Base-by-base conservation (phyloP, 1,140 invertebrate species). In the Limonius californicus region DNA sequence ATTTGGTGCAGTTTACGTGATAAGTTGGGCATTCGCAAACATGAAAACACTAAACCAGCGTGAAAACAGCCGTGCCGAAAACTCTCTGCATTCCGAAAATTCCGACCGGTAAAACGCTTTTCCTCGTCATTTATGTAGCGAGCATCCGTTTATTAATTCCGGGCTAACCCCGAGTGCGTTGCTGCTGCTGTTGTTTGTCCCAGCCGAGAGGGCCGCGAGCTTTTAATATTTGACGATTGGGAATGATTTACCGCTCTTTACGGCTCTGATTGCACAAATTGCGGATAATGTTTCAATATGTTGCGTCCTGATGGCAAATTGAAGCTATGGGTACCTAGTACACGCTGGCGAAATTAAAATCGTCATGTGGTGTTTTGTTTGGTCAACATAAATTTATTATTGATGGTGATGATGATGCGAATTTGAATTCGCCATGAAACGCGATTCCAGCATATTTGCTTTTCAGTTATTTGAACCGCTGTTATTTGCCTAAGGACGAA, bases 161-260 rank as follows among this genome's bases (percentile, higher is more conserved):
- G 42, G 42, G 42, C 14, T 45, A 45, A 45, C 42, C 42, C 42
- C 42, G 23, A 4, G 23, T 27, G 23, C 23, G 23, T 45, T 45
- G n/a, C n/a, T n/a, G n/a, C 6, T 18, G 14, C 42, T 45, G 42
- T 45, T 45, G 42, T 45, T 45, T 45, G 42, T 45, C 4, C n/a
- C 3, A 45, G 12, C 14, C 16, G 42, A n/a, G 16, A n/a, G 42
- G 12, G 42, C 12, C 12, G 16, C 42, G 2, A 45, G 42, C 42
- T 45, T 45, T 45, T 45, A 45, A 45, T 45, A 45, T 45, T 45
- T 45, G 42, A 15, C 42, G 42, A 45, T 45, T 45, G 42, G 42
- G 42, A 12, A 45, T 45, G 42, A 45, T 45, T 45, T 45, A 45
- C 42, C 42, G 42, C 42, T 45, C 42, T 45, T 45, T 45, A 45